Conservation (phyloP, 2,888 invertebrate genomes). For the Rotaria sp. region DNA sequence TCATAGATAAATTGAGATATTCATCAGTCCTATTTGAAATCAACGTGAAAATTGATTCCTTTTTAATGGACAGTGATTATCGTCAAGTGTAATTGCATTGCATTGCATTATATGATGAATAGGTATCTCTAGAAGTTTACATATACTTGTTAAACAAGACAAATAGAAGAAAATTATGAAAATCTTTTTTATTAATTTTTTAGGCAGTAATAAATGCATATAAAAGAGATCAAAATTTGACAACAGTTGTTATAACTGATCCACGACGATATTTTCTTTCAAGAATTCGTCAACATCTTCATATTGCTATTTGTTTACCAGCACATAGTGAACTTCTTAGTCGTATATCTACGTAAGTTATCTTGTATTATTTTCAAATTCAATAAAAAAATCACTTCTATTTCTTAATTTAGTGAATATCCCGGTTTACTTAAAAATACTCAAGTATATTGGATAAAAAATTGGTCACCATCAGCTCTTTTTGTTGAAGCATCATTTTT, state of each 20-base stretch:
- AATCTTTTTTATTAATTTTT: constrained; percentile 42
- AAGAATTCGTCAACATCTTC: constrained; percentile 53
- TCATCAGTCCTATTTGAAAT: too few relatives aligned
- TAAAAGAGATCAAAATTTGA: constrained; percentile 44
- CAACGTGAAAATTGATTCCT: too few relatives aligned
- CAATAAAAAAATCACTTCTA: neutral
- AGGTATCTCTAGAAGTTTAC: too few relatives aligned
- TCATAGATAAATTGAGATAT: too few relatives aligned
- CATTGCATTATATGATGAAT: too few relatives aligned
- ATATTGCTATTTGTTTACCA: constrained; percentile 52
- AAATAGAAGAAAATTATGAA: too few relatives aligned
- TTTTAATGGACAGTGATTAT: too few relatives aligned
- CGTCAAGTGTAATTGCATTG: too few relatives aligned
- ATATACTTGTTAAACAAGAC: too few relatives aligned
- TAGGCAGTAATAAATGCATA: constrained; percentile 45
- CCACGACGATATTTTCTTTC: constrained; percentile 54
- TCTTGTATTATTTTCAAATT: neutral
- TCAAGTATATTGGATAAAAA: constrained; percentile 54
- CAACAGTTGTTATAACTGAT: constrained; percentile 44
- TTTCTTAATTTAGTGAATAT: constrained; percentile 44
- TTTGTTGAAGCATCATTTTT: constrained; percentile 52
- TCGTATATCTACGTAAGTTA: constrained; percentile 42
- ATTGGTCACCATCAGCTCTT: constrained; percentile 52
- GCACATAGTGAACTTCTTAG: constrained; percentile 49
- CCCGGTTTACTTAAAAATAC: constrained; percentile 53